Base-by-base conservation (phyloP, 2,113 vertebrate genomes). In the Hyla sarda region DNA sequence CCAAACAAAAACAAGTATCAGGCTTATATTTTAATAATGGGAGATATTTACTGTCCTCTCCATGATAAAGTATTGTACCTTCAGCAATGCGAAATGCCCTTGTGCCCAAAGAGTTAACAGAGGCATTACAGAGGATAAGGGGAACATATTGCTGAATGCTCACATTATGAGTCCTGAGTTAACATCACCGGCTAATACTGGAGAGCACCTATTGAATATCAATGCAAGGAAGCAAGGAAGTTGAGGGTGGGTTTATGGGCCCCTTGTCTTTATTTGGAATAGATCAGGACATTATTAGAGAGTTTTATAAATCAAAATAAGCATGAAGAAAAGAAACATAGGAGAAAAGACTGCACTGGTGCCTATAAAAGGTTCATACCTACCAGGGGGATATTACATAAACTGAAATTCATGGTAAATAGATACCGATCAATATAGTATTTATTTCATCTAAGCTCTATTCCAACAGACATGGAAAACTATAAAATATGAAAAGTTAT, bases 251-350 rank as follows among this genome's bases (percentile, higher is more conserved):
- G 91, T 91, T 91, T 89, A 83, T 82, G 90, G 83, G 91, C 88
- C 88, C 88, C 90, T 89, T 91, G 89, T 90, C 90, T 90, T 90
- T 88, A 93, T 88, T 88, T 87, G 93, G 91, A 92, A 84, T 79
- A 34, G 82, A 83, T 90, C 91, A 91, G 83, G 87, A 88, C 78
- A 65, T 89, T 92, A 91, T 94, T 93, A 91, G 34, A 87, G 60
- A 81, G 89, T 92, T 91, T 92, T 92, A 93, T 90, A 94, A 94
- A 93, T 92, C 90, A 93, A 91, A 93, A 93, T 93, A 94, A 58
- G 14, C 52, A 75, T 45, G 73, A 72, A 74, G 60, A 58, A 84
- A 84, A 74, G 82, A 60, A 83, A 74, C 54, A 23, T 58, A 74
- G 37, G 21, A 83, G 90, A 90, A 92, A 90, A 90, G 88, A 91